Base-by-base conservation (phyloP, 2,797 vertebrate genomes). In the Nannoperca obscura region DNA sequence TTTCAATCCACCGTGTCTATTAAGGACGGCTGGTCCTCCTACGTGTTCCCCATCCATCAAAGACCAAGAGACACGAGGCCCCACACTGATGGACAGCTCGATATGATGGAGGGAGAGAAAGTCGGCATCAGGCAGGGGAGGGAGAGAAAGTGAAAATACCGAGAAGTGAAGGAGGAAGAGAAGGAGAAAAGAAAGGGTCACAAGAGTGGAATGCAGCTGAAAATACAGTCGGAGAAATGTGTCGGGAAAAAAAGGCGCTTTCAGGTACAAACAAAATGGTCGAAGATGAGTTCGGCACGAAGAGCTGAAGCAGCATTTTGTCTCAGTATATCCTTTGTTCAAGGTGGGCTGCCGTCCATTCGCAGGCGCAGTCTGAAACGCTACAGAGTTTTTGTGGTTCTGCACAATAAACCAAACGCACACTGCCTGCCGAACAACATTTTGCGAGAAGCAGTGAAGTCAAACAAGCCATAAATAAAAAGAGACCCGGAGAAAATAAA, bases 1-100 rank as follows among this genome's bases (percentile, higher is more conserved):
- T 93, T 94, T 96, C 94, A 94, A 95, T 96, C 93, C 92, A 78
- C 90, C 89, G 76, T 94, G 93, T 95, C 94, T 94, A 95, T 95
- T 95, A 95, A 92, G 91, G 92, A 87, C 83, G 92, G 90, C 92
- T 92, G 93, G 90, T 92, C 89, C 93, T 91, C 89, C 93, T 87
- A 94, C 92, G 89, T 92, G 94, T 91, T 91, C 90, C 71, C 85
- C 94, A 95, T 96, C 92, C 90, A 95, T 95, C 95, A 95, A 83
- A 86, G 79, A 72, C 72, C 27, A 27, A 82, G 83, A 88, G 89
- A 87, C 85, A 53, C 32, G 44, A 76, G 78, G 82, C 90, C 84
- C 54, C 82, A 76, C 85, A 30, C 83, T 91, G 92, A 92, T 74
- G 82, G 93, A 94, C 93, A 91, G 91, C 91, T 92, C 78, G 63